Percentiles rank a stretch among this genome's conserved stretches.
Conservation (phyloP, 2,888 invertebrate species). For the Acrobasis suavella region DNA sequence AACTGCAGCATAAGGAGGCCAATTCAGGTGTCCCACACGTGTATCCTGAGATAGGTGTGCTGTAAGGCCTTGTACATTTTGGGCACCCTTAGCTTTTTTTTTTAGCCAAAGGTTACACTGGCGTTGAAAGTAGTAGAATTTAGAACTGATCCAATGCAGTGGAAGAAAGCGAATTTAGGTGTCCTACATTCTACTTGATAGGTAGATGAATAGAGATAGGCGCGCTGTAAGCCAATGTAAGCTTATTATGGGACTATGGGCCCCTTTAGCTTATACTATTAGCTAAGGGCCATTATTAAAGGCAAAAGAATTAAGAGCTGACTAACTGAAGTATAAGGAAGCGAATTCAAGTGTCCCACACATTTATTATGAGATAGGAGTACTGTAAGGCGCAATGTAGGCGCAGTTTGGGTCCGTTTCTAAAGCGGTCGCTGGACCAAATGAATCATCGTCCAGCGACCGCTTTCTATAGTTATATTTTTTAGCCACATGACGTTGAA, state of each 20-base stretch:
- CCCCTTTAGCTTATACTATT: no score
- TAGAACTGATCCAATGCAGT: no score
- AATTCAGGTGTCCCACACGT: slow-evolving; percentile 93
- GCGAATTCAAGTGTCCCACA: slow-evolving; percentile 93
- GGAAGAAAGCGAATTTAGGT: slow-evolving; percentile 44
- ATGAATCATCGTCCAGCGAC: no score
- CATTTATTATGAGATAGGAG: slow-evolving; percentile 92
- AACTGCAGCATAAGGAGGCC: slow-evolving; percentile 92
- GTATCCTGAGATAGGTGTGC: slow-evolving; percentile 93
- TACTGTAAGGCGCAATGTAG: slow-evolving; percentile 83
- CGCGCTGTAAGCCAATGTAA: no score
- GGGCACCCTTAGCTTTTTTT: background rate
- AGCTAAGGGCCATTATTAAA: slow-evolving; percentile 83
- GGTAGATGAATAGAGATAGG: no score
- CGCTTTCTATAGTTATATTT: no score
- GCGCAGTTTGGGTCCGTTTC: no score
- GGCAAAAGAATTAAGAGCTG: slow-evolving; percentile 95
- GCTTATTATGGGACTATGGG: no score
- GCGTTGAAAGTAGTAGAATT: no score
- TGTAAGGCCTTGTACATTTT: slow-evolving; percentile 77
- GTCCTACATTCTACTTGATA: no score
- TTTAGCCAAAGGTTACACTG: background rate
- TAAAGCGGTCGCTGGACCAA: no score
- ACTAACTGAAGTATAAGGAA: slow-evolving; percentile 96
- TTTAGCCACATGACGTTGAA: no score